phyloP scores from a whole-genome alignment of 2,797 vertebrate genomes.

The Falco biarmicus region DNA sequence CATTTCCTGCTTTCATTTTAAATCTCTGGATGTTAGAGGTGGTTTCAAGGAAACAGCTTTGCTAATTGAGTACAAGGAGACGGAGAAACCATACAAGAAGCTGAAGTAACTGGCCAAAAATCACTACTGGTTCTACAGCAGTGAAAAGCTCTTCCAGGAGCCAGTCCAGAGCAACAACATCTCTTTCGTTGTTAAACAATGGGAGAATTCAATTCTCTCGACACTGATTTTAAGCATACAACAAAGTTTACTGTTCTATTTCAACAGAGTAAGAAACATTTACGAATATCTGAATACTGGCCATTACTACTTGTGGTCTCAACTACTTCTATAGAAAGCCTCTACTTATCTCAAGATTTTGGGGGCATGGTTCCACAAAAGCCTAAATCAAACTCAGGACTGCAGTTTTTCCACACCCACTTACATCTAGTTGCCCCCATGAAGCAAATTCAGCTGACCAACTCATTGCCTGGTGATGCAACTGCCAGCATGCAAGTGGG shows the following conservation, averaged over 20 bases:
- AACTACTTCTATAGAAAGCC: not conserved
- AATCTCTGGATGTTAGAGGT: not conserved
- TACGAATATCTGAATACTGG: not conserved
- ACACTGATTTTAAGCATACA: not conserved
- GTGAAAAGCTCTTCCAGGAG: not conserved
- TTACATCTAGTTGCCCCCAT: not conserved
- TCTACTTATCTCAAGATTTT: not conserved
- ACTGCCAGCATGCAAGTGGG: not conserved
- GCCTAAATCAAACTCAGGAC: not conserved
- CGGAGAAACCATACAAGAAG: not conserved
- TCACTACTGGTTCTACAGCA: not conserved
- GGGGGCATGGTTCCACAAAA: not conserved
- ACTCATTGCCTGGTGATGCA: fast-evolving
- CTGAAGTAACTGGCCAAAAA: not conserved
- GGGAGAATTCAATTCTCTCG: not conserved
- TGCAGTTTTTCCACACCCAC: not conserved
- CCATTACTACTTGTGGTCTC: not conserved
- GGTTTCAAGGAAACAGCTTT: not conserved
- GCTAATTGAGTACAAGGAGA: not conserved
- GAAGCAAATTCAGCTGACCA: not conserved
- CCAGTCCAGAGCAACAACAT: not conserved
- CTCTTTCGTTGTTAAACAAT: not conserved
- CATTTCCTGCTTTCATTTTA: not conserved
- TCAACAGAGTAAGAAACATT: not conserved
- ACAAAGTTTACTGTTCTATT: not conserved